Conservation (phyloP, 30 jellyfish, hydroid and myxozoan genomes). For the Aurelia coerulea region DNA sequence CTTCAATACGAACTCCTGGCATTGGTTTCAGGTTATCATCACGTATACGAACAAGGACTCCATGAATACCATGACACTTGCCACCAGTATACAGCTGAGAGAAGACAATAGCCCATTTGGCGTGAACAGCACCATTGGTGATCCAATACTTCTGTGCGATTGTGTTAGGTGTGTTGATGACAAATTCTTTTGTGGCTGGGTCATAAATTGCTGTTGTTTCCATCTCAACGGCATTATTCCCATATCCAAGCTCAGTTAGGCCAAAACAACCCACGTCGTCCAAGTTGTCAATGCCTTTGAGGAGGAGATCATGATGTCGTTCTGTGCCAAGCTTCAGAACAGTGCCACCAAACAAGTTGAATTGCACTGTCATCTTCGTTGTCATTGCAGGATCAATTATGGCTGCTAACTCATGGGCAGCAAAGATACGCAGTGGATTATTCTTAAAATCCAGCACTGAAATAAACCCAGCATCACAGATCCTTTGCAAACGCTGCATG, state of each 20-base stretch:
- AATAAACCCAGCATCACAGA: slow-evolving; percentile 92
- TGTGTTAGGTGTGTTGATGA: slow-evolving; percentile 86
- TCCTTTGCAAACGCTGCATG: slow-evolving; percentile 78
- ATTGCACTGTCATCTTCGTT: slow-evolving; percentile 95
- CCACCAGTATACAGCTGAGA: slow-evolving; percentile 87
- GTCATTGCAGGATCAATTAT: slow-evolving; percentile 96
- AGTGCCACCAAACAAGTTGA: slow-evolving; percentile 93
- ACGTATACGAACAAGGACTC: slow-evolving; percentile 87
- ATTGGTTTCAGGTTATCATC: slow-evolving; percentile 74
- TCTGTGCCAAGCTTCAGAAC: slow-evolving; percentile 90
- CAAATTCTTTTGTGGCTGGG: slow-evolving; percentile 71
- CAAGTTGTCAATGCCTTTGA: slow-evolving; percentile 79
- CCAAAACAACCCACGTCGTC: slow-evolving; percentile 95
- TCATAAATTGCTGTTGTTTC: slow-evolving; percentile 91
- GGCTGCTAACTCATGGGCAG: slow-evolving; percentile 95
- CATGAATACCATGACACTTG: slow-evolving; percentile 88
- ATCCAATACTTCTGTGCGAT: slow-evolving; percentile 94
- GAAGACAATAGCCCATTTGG: slow-evolving; percentile 89
- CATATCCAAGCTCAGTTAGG: slow-evolving; percentile 93
- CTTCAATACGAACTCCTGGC: slow-evolving; percentile 95
- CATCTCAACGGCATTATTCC: slow-evolving; percentile 95
- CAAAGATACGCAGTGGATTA: slow-evolving; percentile 88
- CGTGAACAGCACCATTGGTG: slow-evolving; percentile 91
- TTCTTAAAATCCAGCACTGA: slow-evolving; percentile 84
- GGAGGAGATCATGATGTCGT: slow-evolving; percentile 80